Percentiles rank a stretch among this genome's conserved stretches.
phyloP scores from a whole-genome alignment of 2,888 invertebrate species.

The Napeogenes sylphis region DNA sequence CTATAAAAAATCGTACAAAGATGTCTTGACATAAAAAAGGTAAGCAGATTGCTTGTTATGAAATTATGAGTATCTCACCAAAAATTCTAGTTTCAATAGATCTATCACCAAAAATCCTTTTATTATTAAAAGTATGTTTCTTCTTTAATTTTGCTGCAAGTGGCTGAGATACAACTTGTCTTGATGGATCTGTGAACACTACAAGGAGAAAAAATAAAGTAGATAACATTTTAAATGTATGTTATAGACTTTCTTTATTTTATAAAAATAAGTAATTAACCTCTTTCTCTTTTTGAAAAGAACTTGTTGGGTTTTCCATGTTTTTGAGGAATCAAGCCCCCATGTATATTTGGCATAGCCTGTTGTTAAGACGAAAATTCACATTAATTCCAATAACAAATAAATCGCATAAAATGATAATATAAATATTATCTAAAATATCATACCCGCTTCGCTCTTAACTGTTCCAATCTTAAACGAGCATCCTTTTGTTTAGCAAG shows the following conservation, averaged over 20 bases:
- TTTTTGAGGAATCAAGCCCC: slow-evolving; percentile 39
- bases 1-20: background rate
- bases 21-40: slow-evolving; percentile 1
- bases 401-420: too few relatives aligned
- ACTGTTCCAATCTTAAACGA: slow-evolving; percentile 82
- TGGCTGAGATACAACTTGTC: slow-evolving; percentile 67
- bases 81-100: slow-evolving; percentile 44
- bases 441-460: slow-evolving; percentile 72
- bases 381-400: too few relatives aligned
- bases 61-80: slow-evolving; percentile 36
- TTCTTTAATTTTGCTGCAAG: slow-evolving; percentile 36
- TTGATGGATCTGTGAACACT: slow-evolving; percentile 65
- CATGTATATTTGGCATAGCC: slow-evolving; percentile 37
- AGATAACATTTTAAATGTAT: background rate
- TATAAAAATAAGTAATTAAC: slow-evolving; percentile 36
- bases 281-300: slow-evolving; percentile 48
- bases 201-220: slow-evolving; percentile 12
- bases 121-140: slow-evolving; percentile 42
- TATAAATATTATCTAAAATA: too few relatives aligned
- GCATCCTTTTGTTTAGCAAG: slow-evolving; percentile 87
- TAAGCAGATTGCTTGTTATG: background rate
- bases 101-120: slow-evolving; percentile 48
- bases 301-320: slow-evolving; percentile 43
- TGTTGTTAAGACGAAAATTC: slow-evolving; percentile 26
- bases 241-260: slow-evolving; percentile 1